Evolutionary conservation across 2,888 invertebrate genomes (phyloP).

Genomic region (Malthinus flaveolus): DNA sequence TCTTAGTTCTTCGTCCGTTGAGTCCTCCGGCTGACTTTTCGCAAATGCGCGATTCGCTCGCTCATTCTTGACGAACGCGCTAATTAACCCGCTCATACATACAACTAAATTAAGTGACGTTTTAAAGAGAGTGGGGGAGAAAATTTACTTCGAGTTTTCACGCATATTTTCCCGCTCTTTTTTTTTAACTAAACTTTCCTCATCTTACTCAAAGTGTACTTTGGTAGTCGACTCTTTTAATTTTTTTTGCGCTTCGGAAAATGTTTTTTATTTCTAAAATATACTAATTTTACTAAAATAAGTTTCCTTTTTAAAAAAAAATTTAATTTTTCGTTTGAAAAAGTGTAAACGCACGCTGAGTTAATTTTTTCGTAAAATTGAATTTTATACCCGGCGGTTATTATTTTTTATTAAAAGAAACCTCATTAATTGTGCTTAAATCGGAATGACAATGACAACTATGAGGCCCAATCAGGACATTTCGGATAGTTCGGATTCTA

Average conservation of each 20-base stretch:
- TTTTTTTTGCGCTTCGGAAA: too few relatives aligned
- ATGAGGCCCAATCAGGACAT: slow-evolving; percentile 42
- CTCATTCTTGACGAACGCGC: slow-evolving; percentile 37
- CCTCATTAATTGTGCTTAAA: not conserved
- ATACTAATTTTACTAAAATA: too few relatives aligned
- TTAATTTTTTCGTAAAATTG: not conserved
- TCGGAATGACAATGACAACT: slow-evolving; percentile 14
- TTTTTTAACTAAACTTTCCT: not conserved
- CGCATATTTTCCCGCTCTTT: slow-evolving; percentile 17
- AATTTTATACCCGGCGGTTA: not conserved
- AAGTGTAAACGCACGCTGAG: not conserved
- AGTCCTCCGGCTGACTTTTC: slow-evolving; percentile 26
- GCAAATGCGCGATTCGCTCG: slow-evolving; percentile 32
- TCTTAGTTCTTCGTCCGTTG: slow-evolving; percentile 32
- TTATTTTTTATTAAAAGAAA: not conserved
- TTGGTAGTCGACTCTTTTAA: too few relatives aligned
- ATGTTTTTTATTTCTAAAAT: too few relatives aligned
- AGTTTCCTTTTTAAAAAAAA: too few relatives aligned
- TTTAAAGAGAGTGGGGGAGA: slow-evolving; percentile 28
- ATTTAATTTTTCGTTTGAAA: too few relatives aligned
- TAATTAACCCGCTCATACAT: slow-evolving; percentile 40
- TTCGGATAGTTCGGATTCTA: slow-evolving; percentile 52
- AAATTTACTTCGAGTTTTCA: slow-evolving; percentile 4
- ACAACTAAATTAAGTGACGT: slow-evolving; percentile 37
- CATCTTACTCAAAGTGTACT: not conserved